A percentile compares a stretch with the other conserved stretches of the same genome.
Conservation (phyloP, 1,140 invertebrate genomes). For the Bombus fervidus region DNA sequence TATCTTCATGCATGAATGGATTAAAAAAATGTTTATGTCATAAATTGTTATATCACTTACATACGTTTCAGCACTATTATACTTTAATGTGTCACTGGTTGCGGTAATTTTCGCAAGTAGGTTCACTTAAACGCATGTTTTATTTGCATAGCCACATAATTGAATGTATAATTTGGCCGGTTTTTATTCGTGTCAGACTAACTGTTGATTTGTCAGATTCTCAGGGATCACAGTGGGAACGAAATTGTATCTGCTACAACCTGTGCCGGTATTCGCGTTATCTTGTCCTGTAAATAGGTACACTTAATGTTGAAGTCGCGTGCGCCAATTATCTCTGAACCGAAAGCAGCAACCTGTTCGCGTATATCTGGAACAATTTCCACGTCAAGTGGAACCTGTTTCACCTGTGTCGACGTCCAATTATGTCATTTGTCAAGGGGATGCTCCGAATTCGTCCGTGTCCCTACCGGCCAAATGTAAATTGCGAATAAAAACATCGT, state of each 20-base stretch:
- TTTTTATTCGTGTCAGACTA: not conserved
- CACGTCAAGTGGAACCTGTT: slow-evolving; percentile 28
- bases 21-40: too few species aligned
- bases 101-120: not conserved
- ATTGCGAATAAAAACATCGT: not conserved
- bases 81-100: not conserved
- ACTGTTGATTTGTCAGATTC: slow-evolving; percentile 23
- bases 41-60: not conserved
- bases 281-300: not conserved
- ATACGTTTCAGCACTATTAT: not conserved
- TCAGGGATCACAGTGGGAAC: slow-evolving; percentile 19
- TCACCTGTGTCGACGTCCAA: slow-evolving; percentile 19
- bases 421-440: slow-evolving; percentile 26
- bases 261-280: not conserved
- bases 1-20: too few species aligned
- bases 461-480: not conserved
- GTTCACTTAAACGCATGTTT: not conserved
- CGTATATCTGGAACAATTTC: slow-evolving; percentile 29
- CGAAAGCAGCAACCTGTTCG: slow-evolving; percentile 35
- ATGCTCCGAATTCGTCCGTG: not conserved
- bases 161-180: not conserved
- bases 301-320: slow-evolving; percentile 10
- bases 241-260: not conserved
- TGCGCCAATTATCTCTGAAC: slow-evolving; percentile 28
- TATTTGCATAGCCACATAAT: not conserved